phyloP scores from a whole-genome alignment of 1,140 invertebrate genomes.

The Triops cancriformis region DNA sequence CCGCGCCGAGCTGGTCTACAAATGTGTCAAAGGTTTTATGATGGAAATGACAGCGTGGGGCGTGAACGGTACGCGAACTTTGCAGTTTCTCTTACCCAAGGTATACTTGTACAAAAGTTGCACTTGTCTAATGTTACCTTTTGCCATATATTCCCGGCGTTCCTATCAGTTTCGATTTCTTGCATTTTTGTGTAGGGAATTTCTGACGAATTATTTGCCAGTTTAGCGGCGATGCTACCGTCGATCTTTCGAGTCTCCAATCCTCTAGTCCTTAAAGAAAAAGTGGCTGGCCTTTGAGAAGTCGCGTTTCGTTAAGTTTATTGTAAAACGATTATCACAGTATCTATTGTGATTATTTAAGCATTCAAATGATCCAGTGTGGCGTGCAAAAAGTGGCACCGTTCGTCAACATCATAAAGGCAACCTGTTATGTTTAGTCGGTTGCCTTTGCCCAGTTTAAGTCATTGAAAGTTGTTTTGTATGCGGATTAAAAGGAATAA shows the following conservation, averaged over 20 bases:
- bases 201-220: conserved; percentile 74
- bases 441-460: too few species aligned
- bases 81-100: conserved; percentile 67
- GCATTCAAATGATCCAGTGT: not conserved
- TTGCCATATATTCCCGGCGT: not conserved
- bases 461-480: too few species aligned
- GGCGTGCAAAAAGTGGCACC: not conserved
- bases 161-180: conserved; percentile 23
- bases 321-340: not conserved
- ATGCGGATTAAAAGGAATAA: too few species aligned
- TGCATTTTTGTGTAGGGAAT: conserved; percentile 61
- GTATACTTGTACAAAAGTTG: conserved; percentile 44
- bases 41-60: conserved; percentile 93
- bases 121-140: conserved; percentile 5
- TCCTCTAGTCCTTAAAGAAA: conserved; percentile 55
- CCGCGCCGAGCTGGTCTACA: conserved; percentile 90
- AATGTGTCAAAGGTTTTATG: conserved; percentile 99
- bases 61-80: conserved; percentile 73
- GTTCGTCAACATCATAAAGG: too few species aligned
- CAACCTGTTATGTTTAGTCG: too few species aligned
- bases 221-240: conserved; percentile 75
- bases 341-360: not conserved
- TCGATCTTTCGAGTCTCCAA: conserved; percentile 85
- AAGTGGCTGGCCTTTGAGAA: conserved; percentile 39
- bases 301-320: not conserved